Evolutionary conservation across 2,888 invertebrate genomes (phyloP), one percentile per base, ranked within the genome.

Genomic region (Cremastobaeus sp.): DNA sequence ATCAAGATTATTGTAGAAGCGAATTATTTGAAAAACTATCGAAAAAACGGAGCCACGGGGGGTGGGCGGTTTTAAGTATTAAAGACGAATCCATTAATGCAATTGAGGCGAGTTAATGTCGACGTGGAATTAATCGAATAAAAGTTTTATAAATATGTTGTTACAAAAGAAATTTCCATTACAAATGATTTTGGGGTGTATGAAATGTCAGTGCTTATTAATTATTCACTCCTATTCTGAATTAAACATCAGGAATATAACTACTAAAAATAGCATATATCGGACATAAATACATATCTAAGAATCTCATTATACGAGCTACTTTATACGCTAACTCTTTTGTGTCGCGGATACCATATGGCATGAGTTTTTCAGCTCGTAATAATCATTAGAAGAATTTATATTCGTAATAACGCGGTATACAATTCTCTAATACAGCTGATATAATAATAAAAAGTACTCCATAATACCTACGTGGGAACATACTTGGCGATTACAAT

Each of bases 241-340:
- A 70, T 32, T 64, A 55, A 70, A 64, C 57, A 64, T 39, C 35
- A 21, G 39, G 14, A 34, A 47, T 18, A 30, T 14, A 52, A 65
- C 45, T n/a, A n/a, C n/a, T 65, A 65, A 65, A 64, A 72, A 54
- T 54, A 65, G 59, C 28, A 54, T 39, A 41, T 39, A 65, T 54
- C 52, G 18, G 60, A 50, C 65, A 35, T 73, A 66, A 73, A 66
- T 66, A 66, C 55, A 73, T 73, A 73, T 72, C 72, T 62, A 60
- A 55, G 62, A 73, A 73, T 66, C 66, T 62, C 62, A 66, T 66
- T 66, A 73, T 55, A 20, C 17, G 30, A 43, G 35, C 55, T 62
- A 60, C 59, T 32, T 73, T 66, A 60, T 65, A 65, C 39, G 15
- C 65, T 59, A 71, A 71, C 72, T 65, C 65, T 57, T 64, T 39